These are phyloP conservation scores for Bombus difficillimus DNA, from an alignment of 1,140 invertebrate genomes.

Conservation along the genomic window DNA sequence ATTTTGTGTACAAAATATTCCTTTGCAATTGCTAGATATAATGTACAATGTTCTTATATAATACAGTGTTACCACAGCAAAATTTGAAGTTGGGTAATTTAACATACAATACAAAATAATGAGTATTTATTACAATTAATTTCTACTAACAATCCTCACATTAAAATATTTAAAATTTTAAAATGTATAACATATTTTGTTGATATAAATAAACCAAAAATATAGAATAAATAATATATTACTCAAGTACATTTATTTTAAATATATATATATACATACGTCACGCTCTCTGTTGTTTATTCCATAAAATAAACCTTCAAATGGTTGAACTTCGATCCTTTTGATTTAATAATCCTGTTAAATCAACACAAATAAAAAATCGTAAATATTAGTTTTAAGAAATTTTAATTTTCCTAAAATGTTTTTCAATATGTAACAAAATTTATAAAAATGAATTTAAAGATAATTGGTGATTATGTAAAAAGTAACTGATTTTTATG, in stretches of 20 bases:
- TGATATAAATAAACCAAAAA: not conserved
- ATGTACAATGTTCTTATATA: not conserved
- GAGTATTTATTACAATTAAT: not conserved
- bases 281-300: slow-evolving; percentile 4
- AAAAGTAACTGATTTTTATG: not conserved
- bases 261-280: not conserved
- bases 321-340: not conserved
- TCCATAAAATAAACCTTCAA: not conserved
- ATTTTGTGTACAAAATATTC: not conserved
- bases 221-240: not conserved
- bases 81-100: not conserved
- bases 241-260: not conserved
- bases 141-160: not conserved
- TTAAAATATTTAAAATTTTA: not conserved
- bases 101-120: not conserved
- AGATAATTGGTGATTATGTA: not conserved
- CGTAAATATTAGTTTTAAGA: not conserved
- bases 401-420: not conserved
- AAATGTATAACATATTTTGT: not conserved
- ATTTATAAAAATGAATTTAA: not conserved
- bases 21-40: not conserved
- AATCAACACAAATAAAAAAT: not conserved
- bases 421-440: not conserved
- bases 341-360: not conserved
- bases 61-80: slow-evolving; percentile 1